Base-by-base conservation (phyloP, 2,797 vertebrate genomes). In the Pangasius mekongensis region DNA sequence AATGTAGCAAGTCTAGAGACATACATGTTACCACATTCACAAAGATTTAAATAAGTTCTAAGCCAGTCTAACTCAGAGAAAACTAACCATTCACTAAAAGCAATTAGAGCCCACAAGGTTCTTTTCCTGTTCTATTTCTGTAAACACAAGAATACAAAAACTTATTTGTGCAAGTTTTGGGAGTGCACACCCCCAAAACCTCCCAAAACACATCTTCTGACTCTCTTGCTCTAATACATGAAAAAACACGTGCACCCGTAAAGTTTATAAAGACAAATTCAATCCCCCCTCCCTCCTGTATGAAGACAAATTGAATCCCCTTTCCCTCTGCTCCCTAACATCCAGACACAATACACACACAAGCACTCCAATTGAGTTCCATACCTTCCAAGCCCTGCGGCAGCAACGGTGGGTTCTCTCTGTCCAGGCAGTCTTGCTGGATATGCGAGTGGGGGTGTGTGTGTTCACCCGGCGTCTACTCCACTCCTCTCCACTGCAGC, bases 401-500 rank as follows among this genome's bases (percentile, higher is more conserved):
- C 87, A 22, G 86, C 88, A 89, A 87, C 82, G 84, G 86, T 87
- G 76, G 74, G 67, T 62, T 90, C 78, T 87, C 87, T 89, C 71
- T 90, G 66, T 87, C 87, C 83, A 83, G 80, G 64, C 39, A 86
- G 60, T 86, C 86, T 86, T 81, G 80, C 83, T 56, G 74, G 47
- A 84, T 86, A 52, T 81, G 30, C 14, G 47, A 78, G 86, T 27
- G 27, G 74, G 39, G 16, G 78, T 89, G 77, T 87, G 87, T 78
- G 77, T 74, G 90, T 94, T 39, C 77, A 92, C 91, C 92, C 81
- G 90, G 92, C 80, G 84, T 88, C 86, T 92, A 88, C 92, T 93
- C 91, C 89, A 80, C 86, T 93, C 91, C 87, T 87, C 83, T 86
- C 77, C 92, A 91, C 93, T 91, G 91, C 90, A 93, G 94, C 95